Conservation (phyloP, 2,888 invertebrate genomes). For the Calameuta idolon region DNA sequence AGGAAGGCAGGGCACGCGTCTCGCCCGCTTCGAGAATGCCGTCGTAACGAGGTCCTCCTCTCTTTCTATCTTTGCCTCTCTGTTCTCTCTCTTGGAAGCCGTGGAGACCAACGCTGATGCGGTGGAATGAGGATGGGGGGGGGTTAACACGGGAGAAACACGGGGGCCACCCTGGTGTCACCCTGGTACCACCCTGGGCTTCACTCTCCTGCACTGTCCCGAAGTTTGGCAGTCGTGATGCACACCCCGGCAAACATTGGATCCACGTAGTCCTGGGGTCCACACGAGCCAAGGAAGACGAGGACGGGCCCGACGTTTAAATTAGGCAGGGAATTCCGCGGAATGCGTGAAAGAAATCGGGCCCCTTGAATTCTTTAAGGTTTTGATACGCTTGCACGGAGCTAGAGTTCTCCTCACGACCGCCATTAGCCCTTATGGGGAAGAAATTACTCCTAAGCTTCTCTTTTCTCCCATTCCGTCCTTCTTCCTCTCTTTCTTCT, state of each 20-base stretch:
- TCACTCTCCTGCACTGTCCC: neutral
- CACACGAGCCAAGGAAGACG: neutral
- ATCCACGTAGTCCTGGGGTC: conserved; percentile 12
- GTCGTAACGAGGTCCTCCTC: conserved; percentile 64
- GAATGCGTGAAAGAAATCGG: conserved; percentile 61
- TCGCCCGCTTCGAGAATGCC: conserved; percentile 62
- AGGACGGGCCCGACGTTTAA: conserved; percentile 56
- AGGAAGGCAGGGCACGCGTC: conserved; percentile 67
- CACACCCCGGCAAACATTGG: conserved; percentile 1
- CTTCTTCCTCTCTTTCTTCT: conserved; percentile 22
- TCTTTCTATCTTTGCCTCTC: conserved; percentile 15
- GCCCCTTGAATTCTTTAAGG: conserved; percentile 54
- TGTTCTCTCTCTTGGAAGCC: conserved; percentile 8
- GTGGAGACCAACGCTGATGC: neutral
- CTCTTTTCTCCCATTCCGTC: neutral
- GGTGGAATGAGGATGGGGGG: neutral
- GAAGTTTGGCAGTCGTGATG: neutral
- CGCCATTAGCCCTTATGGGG: conserved; percentile 58
- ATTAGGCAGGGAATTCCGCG: conserved; percentile 63
- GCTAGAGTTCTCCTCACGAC: conserved; percentile 44
- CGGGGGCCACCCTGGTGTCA: conserved; percentile 16
- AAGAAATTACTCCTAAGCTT: conserved; percentile 23
- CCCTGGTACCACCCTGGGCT: conserved; percentile 17
- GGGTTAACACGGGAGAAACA: neutral
- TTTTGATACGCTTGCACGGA: conserved; percentile 55